These are phyloP conservation scores for Drosophila grimshawi DNA, from an alignment of 1,140 invertebrate species.

Conservation along the genomic window DNA sequence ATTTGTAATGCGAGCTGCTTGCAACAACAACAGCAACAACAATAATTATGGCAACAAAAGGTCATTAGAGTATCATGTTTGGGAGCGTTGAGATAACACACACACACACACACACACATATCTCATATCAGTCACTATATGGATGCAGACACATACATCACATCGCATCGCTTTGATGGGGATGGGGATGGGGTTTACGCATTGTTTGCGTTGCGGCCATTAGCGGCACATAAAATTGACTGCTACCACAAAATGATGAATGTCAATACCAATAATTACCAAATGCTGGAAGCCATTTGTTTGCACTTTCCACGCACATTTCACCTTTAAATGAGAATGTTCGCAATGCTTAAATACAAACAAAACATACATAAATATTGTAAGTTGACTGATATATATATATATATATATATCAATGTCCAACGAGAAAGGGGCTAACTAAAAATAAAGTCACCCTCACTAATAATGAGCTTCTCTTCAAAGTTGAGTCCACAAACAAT, in stretches of 20 bases:
- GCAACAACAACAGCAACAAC: neutral
- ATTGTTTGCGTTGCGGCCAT: conserved; percentile 22
- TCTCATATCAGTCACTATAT: neutral
- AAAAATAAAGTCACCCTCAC: neutral
- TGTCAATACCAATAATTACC: conserved; percentile 62
- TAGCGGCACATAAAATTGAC: conserved; percentile 23
- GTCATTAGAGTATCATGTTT: conserved; percentile 43
- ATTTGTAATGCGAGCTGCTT: conserved; percentile 53
- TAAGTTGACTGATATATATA: no score
- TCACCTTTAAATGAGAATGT: neutral
- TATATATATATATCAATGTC: no score
- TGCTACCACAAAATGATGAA: conserved; percentile 28
- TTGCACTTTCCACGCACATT: conserved; percentile 12
- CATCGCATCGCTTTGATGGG: no score
- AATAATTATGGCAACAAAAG: conserved; percentile 19
- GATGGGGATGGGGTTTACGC: conserved; percentile 4
- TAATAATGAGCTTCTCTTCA: neutral
- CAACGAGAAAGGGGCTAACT: no score
- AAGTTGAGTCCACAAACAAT: neutral
- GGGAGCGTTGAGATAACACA: conserved; percentile 26
- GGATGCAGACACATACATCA: neutral
- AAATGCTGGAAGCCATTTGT: conserved; percentile 22
- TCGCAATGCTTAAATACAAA: no score
- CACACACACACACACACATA: conserved; percentile 6
- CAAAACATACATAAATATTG: no score